Conservation (phyloP, 2,888 invertebrate genomes). For the Luperina nickerlii region DNA sequence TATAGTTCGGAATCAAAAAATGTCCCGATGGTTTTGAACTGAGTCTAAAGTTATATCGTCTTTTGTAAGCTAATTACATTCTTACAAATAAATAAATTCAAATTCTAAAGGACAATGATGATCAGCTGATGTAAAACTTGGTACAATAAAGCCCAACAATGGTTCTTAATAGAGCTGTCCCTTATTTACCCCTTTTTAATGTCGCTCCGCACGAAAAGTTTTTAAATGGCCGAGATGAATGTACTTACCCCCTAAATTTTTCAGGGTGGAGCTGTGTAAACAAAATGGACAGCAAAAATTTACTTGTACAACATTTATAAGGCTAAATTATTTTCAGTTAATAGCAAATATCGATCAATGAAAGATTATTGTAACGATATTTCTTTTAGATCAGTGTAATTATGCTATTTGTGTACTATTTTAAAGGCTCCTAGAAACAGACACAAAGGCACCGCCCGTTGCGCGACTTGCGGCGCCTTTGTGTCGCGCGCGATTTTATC, state of each 20-base stretch:
- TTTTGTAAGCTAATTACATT: not conserved
- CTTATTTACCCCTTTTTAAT: conserved; percentile 1
- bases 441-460: too few relatives aligned
- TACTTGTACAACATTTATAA: not conserved
- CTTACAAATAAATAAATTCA: not conserved
- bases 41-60: not conserved
- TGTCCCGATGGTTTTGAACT: not conserved
- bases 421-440: not conserved
- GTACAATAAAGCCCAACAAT: not conserved
- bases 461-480: too few relatives aligned
- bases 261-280: not conserved
- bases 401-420: not conserved
- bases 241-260: not conserved
- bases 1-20: not conserved
- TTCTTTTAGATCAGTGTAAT: not conserved
- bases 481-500: too few relatives aligned
- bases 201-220: conserved; percentile 15
- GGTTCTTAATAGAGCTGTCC: conserved; percentile 4
- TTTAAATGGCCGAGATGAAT: conserved; percentile 15
- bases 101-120: not conserved
- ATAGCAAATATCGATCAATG: not conserved
- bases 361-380: not conserved
- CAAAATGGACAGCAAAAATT: not conserved
- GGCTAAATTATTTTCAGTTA: not conserved
- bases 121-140: not conserved